These are phyloP conservation scores for Melolontha melolontha DNA, from an alignment of 2,888 invertebrate species.

Conservation along the genomic window DNA sequence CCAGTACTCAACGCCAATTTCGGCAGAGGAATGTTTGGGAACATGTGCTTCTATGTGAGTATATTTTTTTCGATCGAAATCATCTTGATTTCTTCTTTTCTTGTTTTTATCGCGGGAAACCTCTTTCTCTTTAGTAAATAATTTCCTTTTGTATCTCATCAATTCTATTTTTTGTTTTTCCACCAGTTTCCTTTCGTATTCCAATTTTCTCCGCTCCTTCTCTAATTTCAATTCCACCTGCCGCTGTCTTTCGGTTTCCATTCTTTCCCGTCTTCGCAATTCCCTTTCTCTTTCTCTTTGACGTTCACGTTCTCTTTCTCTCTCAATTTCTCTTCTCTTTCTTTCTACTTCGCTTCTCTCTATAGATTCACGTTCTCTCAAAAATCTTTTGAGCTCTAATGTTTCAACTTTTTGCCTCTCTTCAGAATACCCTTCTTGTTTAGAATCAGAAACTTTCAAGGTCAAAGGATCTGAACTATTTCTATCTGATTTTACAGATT, in stretches of 20 bases:
- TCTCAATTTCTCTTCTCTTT: conserved; percentile 38
- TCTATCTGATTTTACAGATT: conserved; percentile 16
- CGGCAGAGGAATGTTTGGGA: conserved; percentile 12
- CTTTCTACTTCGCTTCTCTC: conserved; percentile 42
- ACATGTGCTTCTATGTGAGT: conserved; percentile 21
- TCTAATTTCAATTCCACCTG: conserved; percentile 43
- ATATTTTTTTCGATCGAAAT: conserved; percentile 28
- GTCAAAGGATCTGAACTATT: conserved; percentile 46
- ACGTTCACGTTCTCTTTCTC: conserved; percentile 26
- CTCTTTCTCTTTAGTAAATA: conserved; percentile 21
- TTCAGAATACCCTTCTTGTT: conserved; percentile 38
- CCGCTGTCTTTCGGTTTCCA: conserved; percentile 35
- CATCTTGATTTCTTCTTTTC: conserved; percentile 21
- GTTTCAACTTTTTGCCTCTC: conserved; percentile 41
- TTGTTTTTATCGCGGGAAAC: conserved; percentile 34
- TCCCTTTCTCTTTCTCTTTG: conserved; percentile 40
- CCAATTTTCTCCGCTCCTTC: conserved; percentile 45
- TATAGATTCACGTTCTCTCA: conserved; percentile 37
- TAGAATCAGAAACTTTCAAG: conserved; percentile 40
- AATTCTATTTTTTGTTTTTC: conserved; percentile 47
- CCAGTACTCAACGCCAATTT: conserved; percentile 32
- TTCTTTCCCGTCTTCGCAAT: conserved; percentile 34
- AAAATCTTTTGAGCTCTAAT: conserved; percentile 42
- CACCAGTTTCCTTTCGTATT: conserved; percentile 45
- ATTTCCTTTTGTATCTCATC: conserved; percentile 18